These are phyloP conservation scores for Colossoma macropomum DNA, from an alignment of 2,113 vertebrate species.

Conservation along the genomic window DNA sequence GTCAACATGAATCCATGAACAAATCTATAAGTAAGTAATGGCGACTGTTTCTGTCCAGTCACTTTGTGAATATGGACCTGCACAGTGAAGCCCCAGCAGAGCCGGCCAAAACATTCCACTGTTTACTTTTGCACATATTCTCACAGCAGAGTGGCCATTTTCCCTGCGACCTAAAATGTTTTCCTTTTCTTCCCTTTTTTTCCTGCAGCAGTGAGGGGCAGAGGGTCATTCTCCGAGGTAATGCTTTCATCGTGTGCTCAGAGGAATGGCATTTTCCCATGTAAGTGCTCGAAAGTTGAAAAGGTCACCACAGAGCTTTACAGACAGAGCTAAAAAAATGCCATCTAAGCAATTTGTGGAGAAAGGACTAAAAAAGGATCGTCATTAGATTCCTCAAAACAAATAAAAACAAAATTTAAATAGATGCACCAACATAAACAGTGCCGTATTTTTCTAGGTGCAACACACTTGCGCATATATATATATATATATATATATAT, in stretches of 20 bases:
- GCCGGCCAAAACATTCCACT: conserved; percentile 82
- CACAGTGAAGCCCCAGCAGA: conserved; percentile 61
- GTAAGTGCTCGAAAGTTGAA: conserved; percentile 82
- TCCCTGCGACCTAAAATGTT: conserved; percentile 85
- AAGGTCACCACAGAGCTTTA: conserved; percentile 73
- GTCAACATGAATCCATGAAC: neutral
- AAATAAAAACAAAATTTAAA: neutral
- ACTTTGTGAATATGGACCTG: neutral
- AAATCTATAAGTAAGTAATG: neutral
- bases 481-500: too few relatives aligned
- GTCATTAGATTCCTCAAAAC: conserved; percentile 10
- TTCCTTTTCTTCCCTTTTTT: conserved; percentile 73
- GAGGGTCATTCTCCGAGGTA: conserved; percentile 86
- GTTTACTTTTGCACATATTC: conserved; percentile 89
- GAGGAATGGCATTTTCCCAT: conserved; percentile 89
- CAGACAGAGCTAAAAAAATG: conserved; percentile 25
- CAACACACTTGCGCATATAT: too few relatives aligned
- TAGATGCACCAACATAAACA: neutral
- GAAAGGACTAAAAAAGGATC: neutral
- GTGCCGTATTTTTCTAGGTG: too few relatives aligned
- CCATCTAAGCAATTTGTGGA: conserved; percentile 25
- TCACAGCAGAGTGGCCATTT: conserved; percentile 83
- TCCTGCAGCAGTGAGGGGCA: conserved; percentile 77
- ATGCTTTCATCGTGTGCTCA: conserved; percentile 86
- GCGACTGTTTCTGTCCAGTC: neutral